Conservation (phyloP, 2,113 vertebrate species). For the Dendropsophus ebraccatus region DNA sequence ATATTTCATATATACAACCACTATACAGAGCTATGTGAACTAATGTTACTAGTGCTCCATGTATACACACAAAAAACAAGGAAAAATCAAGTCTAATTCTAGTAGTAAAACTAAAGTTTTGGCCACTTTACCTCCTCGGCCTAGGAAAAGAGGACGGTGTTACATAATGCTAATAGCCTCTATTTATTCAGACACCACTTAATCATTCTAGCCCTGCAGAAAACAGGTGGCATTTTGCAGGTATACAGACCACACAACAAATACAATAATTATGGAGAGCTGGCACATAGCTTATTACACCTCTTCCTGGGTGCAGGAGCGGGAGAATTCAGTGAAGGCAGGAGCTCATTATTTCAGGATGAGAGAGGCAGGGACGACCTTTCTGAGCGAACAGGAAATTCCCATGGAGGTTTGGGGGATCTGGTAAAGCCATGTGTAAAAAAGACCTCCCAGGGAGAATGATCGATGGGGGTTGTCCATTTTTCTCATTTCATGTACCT, state of each 20-base stretch:
- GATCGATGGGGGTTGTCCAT: slow-evolving; percentile 51
- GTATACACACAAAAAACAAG: neutral
- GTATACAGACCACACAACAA: slow-evolving; percentile 14
- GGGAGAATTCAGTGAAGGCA: slow-evolving; percentile 21
- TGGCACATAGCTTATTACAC: slow-evolving; percentile 35
- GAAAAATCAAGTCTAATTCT: neutral
- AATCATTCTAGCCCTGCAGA: neutral
- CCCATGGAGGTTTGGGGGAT: slow-evolving; percentile 43
- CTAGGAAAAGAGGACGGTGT: neutral
- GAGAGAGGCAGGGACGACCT: slow-evolving; percentile 43
- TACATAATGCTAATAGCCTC: neutral
- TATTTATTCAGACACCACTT: slow-evolving; percentile 8
- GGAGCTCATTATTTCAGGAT: slow-evolving; percentile 50
- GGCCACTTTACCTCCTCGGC: neutral
- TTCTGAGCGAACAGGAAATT: slow-evolving; percentile 32
- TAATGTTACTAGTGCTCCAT: neutral
- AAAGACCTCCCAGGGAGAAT: slow-evolving; percentile 52
- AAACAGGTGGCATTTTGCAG: slow-evolving; percentile 35
- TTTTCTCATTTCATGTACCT: slow-evolving; percentile 24
- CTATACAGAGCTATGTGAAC: neutral
- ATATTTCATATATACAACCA: neutral
- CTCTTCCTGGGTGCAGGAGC: neutral
- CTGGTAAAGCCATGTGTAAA: slow-evolving; percentile 47
- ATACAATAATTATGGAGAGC: slow-evolving; percentile 37
- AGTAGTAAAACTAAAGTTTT: neutral